Conservation (phyloP, 1,140 invertebrate species). For the Pseudomyrmex concolor region DNA sequence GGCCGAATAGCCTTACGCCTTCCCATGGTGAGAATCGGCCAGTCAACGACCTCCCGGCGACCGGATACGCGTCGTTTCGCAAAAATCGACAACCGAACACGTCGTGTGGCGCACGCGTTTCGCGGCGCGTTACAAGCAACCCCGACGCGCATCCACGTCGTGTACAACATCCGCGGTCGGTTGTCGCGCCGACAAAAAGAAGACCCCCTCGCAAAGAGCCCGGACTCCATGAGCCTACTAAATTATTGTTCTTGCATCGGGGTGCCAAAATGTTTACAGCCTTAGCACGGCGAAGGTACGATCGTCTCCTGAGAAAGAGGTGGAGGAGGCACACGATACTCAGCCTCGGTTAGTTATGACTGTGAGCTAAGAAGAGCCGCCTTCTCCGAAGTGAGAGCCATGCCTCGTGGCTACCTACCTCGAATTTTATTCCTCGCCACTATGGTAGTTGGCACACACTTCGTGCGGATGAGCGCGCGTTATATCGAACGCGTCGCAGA, state of each 20-base stretch:
- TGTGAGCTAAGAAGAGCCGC: constrained; percentile 69
- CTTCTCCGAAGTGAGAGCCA: constrained; percentile 57
- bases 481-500: constrained; percentile 26
- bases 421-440: constrained; percentile 56
- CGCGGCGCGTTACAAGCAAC: constrained; percentile 67
- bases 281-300: constrained; percentile 64
- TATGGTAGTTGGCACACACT: constrained; percentile 21
- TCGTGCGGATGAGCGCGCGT: constrained; percentile 16
- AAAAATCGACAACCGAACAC: constrained; percentile 75
- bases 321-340: constrained; percentile 35
- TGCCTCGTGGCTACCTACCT: constrained; percentile 35
- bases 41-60: constrained; percentile 72
- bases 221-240: constrained; percentile 68
- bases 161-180: constrained; percentile 29
- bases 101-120: constrained; percentile 70
- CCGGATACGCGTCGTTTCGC: constrained; percentile 70
- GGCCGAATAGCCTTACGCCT: constrained; percentile 65
- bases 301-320: constrained; percentile 12
- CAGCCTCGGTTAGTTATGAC: constrained; percentile 68
- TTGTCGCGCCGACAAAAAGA: constrained; percentile 51
- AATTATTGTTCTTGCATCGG: constrained; percentile 77
- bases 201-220: constrained; percentile 47
- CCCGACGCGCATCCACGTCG: constrained; percentile 41
- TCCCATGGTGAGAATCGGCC: constrained; percentile 73
- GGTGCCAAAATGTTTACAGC: constrained; percentile 79